A percentile compares a stretch with the other conserved stretches of the same genome.
Evolutionary conservation across 2,113 vertebrate species (phyloP).

Genomic region (Excalfactoria chinensis): DNA sequence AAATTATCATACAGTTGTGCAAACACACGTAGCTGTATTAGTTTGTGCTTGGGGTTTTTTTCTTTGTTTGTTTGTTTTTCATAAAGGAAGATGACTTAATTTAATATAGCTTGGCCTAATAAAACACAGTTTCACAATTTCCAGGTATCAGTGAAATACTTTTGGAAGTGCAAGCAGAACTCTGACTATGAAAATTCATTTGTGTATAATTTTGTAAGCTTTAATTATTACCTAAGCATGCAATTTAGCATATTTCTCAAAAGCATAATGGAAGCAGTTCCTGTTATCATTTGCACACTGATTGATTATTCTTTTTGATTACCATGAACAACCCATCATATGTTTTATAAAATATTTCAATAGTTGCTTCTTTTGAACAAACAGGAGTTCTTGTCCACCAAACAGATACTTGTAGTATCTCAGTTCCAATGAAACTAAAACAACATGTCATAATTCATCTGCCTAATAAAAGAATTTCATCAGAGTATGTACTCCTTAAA

Average conservation of each 20-base stretch:
- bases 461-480: neutral
- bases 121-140: neutral
- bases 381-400: neutral
- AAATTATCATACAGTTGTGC: neutral
- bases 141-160: neutral
- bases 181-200: neutral
- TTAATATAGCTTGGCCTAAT: neutral
- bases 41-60: neutral
- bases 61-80: fast-evolving
- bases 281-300: conserved; percentile 18
- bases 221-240: conserved; percentile 26
- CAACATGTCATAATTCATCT: neutral
- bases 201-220: conserved; percentile 24
- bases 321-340: neutral
- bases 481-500: neutral
- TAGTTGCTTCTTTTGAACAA: conserved; percentile 26
- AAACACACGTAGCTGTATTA: neutral
- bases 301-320: conserved; percentile 28
- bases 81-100: neutral
- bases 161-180: neutral
- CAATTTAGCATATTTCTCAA: conserved; percentile 25
- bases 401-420: conserved; percentile 4
- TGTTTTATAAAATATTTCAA: conserved; percentile 38
- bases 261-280: conserved; percentile 3
- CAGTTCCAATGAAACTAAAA: neutral